Evolutionary conservation across 2,888 invertebrate species (phyloP).

Genomic region (Melieria crassipennis): DNA sequence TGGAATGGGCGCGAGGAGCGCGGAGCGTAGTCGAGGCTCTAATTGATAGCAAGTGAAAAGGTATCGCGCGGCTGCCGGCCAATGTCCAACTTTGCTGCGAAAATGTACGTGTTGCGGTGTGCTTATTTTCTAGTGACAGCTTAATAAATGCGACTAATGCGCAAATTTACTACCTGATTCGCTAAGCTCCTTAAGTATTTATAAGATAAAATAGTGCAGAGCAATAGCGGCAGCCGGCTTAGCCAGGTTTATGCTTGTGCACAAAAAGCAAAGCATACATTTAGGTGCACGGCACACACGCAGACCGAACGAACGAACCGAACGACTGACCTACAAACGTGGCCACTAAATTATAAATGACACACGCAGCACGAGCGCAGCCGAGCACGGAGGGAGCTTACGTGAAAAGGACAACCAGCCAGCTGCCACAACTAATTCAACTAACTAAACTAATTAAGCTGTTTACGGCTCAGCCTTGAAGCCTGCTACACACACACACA

Average conservation of each 20-base stretch:
- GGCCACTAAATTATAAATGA: conserved; percentile 59
- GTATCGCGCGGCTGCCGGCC: too few species aligned
- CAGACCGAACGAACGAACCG: not conserved
- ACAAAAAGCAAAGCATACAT: conserved; percentile 37
- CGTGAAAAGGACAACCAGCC: conserved; percentile 13
- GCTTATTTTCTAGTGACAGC: conserved; percentile 41
- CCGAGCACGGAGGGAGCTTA: not conserved
- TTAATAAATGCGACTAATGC: conserved; percentile 53
- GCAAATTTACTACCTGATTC: conserved; percentile 23
- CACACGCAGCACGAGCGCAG: conserved; percentile 47
- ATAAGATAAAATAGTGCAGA: conserved; percentile 47
- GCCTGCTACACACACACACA: conserved; percentile 35
- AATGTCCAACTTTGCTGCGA: conserved; percentile 10
- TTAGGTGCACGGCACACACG: conserved; percentile 21
- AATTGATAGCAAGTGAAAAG: conserved; percentile 20
- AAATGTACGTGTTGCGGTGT: conserved; percentile 12
- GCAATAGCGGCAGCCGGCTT: not conserved
- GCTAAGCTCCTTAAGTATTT: conserved; percentile 53
- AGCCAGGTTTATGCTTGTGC: not conserved
- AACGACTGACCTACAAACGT: conserved; percentile 36
- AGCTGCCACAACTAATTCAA: conserved; percentile 35
- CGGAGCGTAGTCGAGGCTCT: not conserved
- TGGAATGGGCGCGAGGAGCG: not conserved
- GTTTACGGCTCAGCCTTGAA: conserved; percentile 44
- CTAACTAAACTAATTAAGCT: conserved; percentile 58